Evolutionary conservation across 2,888 invertebrate genomes (phyloP).

Genomic region (Lamproptera curius): DNA sequence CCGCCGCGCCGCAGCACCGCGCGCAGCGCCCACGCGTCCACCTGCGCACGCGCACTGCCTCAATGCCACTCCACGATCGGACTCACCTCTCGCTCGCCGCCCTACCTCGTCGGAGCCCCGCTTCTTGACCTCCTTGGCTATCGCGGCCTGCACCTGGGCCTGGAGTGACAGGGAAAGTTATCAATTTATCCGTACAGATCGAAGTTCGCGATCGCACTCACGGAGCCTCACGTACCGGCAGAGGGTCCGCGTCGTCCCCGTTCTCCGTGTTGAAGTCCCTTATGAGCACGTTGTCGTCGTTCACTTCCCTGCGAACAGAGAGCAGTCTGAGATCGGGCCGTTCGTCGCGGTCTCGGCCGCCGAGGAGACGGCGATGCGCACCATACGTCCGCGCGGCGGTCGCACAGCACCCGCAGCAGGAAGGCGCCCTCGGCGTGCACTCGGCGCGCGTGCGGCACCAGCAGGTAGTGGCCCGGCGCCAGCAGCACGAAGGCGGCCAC

Average conservation of each 20-base stretch:
- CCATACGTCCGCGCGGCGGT: conserved; percentile 86
- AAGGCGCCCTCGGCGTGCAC: conserved; percentile 84
- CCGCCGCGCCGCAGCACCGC: conserved; percentile 61
- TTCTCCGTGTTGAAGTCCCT: conserved; percentile 80
- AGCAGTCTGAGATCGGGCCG: neutral
- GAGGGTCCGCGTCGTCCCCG: conserved; percentile 71
- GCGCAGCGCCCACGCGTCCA: conserved; percentile 32
- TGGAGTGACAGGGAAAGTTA: conserved; percentile 7
- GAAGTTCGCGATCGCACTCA: neutral
- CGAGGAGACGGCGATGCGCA: conserved; percentile 40
- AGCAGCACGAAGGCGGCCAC: conserved; percentile 86
- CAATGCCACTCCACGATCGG: conserved; percentile 25
- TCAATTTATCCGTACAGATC: neutral
- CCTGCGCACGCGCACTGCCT: conserved; percentile 47
- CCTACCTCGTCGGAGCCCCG: conserved; percentile 34
- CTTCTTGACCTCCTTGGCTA: conserved; percentile 29
- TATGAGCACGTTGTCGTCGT: conserved; percentile 85
- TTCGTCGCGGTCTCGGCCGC: no score
- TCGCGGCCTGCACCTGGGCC: conserved; percentile 25
- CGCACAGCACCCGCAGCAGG: conserved; percentile 83
- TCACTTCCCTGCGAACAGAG: conserved; percentile 80
- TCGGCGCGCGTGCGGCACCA: conserved; percentile 84
- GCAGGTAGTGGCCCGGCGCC: conserved; percentile 85
- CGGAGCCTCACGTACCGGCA: conserved; percentile 60
- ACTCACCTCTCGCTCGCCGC: no score